Percentiles rank a stretch among this genome's conserved stretches.
Conservation (phyloP, 2,797 vertebrate genomes). For the Siniperca obscura region DNA sequence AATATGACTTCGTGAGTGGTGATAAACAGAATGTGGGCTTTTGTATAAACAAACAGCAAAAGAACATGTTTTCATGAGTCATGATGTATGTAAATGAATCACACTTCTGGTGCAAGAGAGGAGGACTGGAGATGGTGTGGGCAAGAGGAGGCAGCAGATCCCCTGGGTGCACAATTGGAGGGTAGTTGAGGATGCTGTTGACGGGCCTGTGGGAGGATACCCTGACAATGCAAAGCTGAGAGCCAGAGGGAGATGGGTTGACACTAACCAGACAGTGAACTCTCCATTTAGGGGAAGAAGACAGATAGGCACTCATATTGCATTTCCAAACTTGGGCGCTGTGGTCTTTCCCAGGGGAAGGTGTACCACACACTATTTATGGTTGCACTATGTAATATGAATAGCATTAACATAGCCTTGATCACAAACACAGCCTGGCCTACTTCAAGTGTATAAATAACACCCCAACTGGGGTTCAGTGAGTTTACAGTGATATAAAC, state of each 20-base stretch:
- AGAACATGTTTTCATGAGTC: slow-evolving; percentile 51
- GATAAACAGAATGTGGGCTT: slow-evolving; percentile 51
- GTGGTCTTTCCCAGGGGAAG: slow-evolving; percentile 55
- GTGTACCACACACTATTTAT: slow-evolving; percentile 68
- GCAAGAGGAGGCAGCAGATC: slow-evolving; percentile 38
- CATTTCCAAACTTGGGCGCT: slow-evolving; percentile 58
- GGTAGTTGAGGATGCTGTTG: slow-evolving; percentile 51
- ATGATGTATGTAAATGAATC: slow-evolving; percentile 48
- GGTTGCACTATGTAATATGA: slow-evolving; percentile 69
- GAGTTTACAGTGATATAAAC: slow-evolving; percentile 74
- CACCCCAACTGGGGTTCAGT: slow-evolving; percentile 62
- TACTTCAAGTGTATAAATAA: slow-evolving; percentile 77
- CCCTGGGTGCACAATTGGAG: slow-evolving; percentile 44
- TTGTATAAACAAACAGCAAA: slow-evolving; percentile 57
- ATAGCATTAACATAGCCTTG: slow-evolving; percentile 76
- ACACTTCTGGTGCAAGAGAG: slow-evolving; percentile 27
- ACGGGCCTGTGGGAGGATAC: slow-evolving; percentile 59
- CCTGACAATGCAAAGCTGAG: slow-evolving; percentile 61
- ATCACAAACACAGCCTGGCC: slow-evolving; percentile 76
- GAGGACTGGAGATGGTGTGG: slow-evolving; percentile 27
- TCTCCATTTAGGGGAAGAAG: slow-evolving; percentile 54
- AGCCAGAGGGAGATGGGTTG: slow-evolving; percentile 69
- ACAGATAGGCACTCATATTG: slow-evolving; percentile 60
- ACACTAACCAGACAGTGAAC: slow-evolving; percentile 76
- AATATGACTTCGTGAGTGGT: slow-evolving; percentile 29